Evolutionary conservation across 1,140 invertebrate genomes (phyloP).

Genomic region (Heliconius melpomene): DNA sequence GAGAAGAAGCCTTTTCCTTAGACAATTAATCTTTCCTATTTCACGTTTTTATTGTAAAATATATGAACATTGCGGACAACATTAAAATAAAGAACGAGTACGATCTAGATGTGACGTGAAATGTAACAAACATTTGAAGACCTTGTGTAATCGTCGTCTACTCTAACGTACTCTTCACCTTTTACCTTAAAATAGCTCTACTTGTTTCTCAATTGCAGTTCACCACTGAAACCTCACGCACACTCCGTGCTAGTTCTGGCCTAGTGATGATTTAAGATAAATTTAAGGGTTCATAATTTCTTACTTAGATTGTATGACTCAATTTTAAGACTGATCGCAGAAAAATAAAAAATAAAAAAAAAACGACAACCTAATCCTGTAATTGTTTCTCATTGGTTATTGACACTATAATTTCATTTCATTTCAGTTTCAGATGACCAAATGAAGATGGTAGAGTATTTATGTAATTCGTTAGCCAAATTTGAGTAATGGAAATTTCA

Average conservation of each 20-base stretch:
- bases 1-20: slow-evolving; percentile 76
- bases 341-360: slow-evolving; percentile 64
- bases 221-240: slow-evolving; percentile 53
- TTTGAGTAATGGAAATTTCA: slow-evolving; percentile 45
- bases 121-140: slow-evolving; percentile 24
- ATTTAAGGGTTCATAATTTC: slow-evolving; percentile 75
- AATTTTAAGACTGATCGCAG: slow-evolving; percentile 81
- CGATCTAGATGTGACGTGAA: slow-evolving; percentile 25
- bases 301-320: slow-evolving; percentile 80
- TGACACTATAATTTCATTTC: slow-evolving; percentile 53
- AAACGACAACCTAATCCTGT: slow-evolving; percentile 59
- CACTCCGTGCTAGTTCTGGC: slow-evolving; percentile 68
- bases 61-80: slow-evolving; percentile 43
- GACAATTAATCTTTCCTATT: slow-evolving; percentile 63
- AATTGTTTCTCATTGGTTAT: slow-evolving; percentile 64
- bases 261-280: slow-evolving; percentile 73
- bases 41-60: slow-evolving; percentile 51
- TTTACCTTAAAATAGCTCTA: slow-evolving; percentile 29
- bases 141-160: slow-evolving; percentile 55
- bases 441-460: slow-evolving; percentile 50
- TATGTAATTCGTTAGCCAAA: slow-evolving; percentile 63
- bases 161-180: slow-evolving; percentile 40
- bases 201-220: slow-evolving; percentile 48
- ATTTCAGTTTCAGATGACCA: slow-evolving; percentile 45
- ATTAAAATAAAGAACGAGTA: slow-evolving; percentile 43